Evolutionary conservation across 2,797 vertebrate genomes (phyloP).

Genomic region (Sciurus carolinensis): DNA sequence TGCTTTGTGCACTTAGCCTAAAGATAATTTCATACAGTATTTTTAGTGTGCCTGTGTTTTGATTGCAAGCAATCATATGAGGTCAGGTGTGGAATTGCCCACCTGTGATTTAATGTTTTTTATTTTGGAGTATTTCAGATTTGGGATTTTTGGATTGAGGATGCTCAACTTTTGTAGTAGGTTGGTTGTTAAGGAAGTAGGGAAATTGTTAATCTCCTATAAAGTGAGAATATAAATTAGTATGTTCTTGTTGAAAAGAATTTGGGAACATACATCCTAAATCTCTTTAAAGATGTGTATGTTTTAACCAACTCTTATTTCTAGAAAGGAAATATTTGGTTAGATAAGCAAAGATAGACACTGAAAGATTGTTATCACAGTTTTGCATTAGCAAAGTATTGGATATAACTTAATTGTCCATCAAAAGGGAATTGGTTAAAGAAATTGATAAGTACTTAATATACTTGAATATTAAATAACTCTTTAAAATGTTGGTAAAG

Average conservation of each 20-base stretch:
- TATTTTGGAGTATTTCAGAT: not conserved
- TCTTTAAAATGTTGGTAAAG: slow-evolving; percentile 55
- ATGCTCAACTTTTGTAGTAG: not conserved
- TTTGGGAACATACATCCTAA: slow-evolving; percentile 47
- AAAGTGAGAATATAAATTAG: slow-evolving; percentile 46
- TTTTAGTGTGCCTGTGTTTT: not conserved
- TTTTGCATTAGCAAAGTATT: slow-evolving; percentile 60
- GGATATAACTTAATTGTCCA: not conserved
- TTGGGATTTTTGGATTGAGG: not conserved
- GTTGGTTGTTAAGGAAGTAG: slow-evolving; percentile 22
- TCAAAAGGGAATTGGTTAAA: slow-evolving; percentile 62
- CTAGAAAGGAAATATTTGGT: slow-evolving; percentile 57
- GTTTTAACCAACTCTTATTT: slow-evolving; percentile 55
- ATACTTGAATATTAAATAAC: slow-evolving; percentile 38
- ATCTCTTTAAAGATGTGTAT: slow-evolving; percentile 52
- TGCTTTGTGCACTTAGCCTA: not conserved
- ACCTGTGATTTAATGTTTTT: slow-evolving; percentile 4
- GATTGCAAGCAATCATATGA: not conserved
- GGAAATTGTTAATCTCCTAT: slow-evolving; percentile 19
- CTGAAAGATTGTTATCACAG: slow-evolving; percentile 45
- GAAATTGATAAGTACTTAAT: slow-evolving; percentile 52
- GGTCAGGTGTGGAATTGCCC: slow-evolving; percentile 1
- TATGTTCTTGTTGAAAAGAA: slow-evolving; percentile 11
- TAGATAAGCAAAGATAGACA: slow-evolving; percentile 29
- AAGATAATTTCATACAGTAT: not conserved